Percentiles rank a stretch among this genome's conserved stretches.
phyloP scores from a whole-genome alignment of 2,888 invertebrate genomes.

The Sclerodermus sp. region DNA sequence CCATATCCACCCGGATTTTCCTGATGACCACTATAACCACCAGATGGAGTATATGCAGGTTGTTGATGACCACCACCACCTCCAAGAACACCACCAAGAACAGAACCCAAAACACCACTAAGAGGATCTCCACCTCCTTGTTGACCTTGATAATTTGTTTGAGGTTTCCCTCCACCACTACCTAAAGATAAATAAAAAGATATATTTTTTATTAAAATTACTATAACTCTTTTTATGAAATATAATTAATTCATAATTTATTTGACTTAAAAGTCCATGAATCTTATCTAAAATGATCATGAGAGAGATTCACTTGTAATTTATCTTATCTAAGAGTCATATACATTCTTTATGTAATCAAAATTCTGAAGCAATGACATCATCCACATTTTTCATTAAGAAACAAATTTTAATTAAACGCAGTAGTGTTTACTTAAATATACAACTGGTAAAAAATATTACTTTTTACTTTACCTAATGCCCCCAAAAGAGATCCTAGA shows the following conservation, averaged over 20 bases:
- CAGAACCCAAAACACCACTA: slow-evolving; percentile 43
- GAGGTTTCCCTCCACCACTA: slow-evolving; percentile 19
- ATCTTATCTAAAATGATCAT: too few relatives aligned
- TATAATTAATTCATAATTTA: not conserved
- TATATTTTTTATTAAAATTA: too few relatives aligned
- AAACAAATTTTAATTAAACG: too few relatives aligned
- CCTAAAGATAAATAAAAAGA: slow-evolving; percentile 8
- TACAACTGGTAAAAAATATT: too few relatives aligned
- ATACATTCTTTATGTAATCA: slow-evolving; percentile 19
- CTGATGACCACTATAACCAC: slow-evolving; percentile 37
- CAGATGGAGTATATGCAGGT: slow-evolving; percentile 40
- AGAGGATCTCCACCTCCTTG: slow-evolving; percentile 36
- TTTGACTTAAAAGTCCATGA: not conserved
- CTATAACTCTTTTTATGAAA: not conserved
- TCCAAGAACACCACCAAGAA: slow-evolving; percentile 49
- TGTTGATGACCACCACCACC: slow-evolving; percentile 40
- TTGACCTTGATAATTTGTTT: slow-evolving; percentile 19
- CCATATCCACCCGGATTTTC: slow-evolving; percentile 23
- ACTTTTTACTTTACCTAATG: slow-evolving; percentile 38
- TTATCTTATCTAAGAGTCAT: slow-evolving; percentile 4
- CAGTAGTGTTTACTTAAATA: too few relatives aligned
- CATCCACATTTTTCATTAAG: slow-evolving; percentile 8
- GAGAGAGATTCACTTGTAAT: too few relatives aligned
- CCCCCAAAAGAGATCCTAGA: slow-evolving; percentile 50
- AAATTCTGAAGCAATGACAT: slow-evolving; percentile 25